Percentiles rank a stretch among this genome's conserved stretches.
phyloP scores from a whole-genome alignment of 2,797 vertebrate genomes.

The Enteromius viviparus region DNA sequence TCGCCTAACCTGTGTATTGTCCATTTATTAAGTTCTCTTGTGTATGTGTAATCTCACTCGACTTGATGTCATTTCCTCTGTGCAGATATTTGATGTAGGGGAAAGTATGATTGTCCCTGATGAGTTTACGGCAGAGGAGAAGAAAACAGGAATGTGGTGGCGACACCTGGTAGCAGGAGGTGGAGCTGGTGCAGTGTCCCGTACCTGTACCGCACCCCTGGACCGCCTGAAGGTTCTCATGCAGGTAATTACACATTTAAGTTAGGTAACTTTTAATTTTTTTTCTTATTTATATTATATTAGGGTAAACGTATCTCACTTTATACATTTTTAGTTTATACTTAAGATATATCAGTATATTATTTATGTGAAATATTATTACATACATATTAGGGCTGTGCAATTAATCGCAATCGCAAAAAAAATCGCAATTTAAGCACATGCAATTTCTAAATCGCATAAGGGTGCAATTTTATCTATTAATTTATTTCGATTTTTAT shows the following conservation, averaged over 20 bases:
- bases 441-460: too few species aligned
- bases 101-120: conserved; percentile 94
- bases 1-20: neutral
- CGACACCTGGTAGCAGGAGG: conserved; percentile 95
- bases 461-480: too few species aligned
- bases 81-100: conserved; percentile 94
- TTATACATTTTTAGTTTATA: neutral
- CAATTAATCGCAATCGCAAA: too few species aligned
- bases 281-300: neutral
- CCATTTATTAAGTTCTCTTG: neutral
- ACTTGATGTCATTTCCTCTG: neutral
- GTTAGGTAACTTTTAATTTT: neutral
- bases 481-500: too few species aligned
- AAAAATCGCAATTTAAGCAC: too few species aligned
- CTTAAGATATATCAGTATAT: neutral
- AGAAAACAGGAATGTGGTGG: conserved; percentile 95
- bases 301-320: neutral
- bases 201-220: conserved; percentile 93
- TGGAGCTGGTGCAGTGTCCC: conserved; percentile 90
- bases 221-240: conserved; percentile 96
- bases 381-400: neutral
- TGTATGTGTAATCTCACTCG: neutral
- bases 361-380: neutral
- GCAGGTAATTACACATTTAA: conserved; percentile 81
- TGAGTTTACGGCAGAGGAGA: conserved; percentile 96